These are phyloP conservation scores for Volucella bombylans DNA, from an alignment of 2,888 invertebrate genomes.

Conservation along the genomic window DNA sequence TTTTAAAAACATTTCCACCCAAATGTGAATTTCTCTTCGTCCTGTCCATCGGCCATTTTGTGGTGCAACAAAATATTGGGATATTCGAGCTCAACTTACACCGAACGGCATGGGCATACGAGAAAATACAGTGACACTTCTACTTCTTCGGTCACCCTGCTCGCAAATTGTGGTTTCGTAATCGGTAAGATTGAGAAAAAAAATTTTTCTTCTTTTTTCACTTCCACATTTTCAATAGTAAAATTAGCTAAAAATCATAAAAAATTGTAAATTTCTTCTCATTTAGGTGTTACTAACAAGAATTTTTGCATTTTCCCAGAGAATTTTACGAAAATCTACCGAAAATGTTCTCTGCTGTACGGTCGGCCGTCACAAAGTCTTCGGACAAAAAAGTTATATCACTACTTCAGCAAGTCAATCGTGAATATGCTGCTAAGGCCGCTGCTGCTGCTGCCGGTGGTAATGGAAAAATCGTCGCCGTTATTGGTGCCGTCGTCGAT, in stretches of 20 bases:
- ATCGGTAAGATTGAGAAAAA: constrained; percentile 75
- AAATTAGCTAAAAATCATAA: constrained; percentile 43
- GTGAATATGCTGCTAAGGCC: constrained; percentile 79
- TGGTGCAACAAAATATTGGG: constrained; percentile 60
- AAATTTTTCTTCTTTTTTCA: constrained; percentile 52
- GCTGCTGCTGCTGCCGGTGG: constrained; percentile 77
- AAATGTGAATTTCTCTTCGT: constrained; percentile 21
- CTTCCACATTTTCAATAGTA: constrained; percentile 22
- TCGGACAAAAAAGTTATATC: too few relatives aligned
- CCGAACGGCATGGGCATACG: constrained; percentile 69
- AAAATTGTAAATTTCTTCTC: constrained; percentile 54
- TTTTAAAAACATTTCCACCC: constrained; percentile 32
- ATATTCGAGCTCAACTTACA: constrained; percentile 38
- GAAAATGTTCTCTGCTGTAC: too few relatives aligned
- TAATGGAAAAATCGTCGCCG: constrained; percentile 88
- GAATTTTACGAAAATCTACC: too few relatives aligned
- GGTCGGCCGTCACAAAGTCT: too few relatives aligned
- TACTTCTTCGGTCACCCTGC: constrained; percentile 76
- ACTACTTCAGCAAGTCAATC: too few relatives aligned
- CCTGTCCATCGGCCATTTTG: constrained; percentile 59
- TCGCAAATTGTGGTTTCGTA: constrained; percentile 77
- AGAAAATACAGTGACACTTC: constrained; percentile 74
- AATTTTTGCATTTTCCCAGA: too few relatives aligned
- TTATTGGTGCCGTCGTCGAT: constrained; percentile 98
- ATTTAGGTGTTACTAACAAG: constrained; percentile 62